Evolutionary conservation across 2,113 vertebrate species (phyloP).

Genomic region (Collichthys lucidus): DNA sequence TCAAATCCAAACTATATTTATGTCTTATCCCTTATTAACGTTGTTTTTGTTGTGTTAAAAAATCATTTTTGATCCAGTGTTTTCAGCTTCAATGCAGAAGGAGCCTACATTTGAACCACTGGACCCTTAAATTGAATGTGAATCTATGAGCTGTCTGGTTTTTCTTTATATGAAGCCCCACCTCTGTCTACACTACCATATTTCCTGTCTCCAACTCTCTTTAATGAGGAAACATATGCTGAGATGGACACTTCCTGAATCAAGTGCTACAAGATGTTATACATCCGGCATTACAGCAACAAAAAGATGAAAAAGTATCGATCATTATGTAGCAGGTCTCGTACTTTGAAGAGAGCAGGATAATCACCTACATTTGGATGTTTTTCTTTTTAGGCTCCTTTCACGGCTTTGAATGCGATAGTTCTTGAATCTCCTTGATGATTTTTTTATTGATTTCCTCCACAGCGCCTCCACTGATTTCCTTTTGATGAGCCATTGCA

Average conservation of each 20-base stretch:
- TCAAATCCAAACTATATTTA: not conserved
- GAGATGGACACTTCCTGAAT: constrained; percentile 62
- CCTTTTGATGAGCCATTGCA: constrained; percentile 67
- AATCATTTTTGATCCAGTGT: too few relatives aligned
- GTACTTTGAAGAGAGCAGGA: constrained; percentile 64
- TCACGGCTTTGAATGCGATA: constrained; percentile 59
- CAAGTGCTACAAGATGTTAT: constrained; percentile 62
- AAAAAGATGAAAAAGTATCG: constrained; percentile 66
- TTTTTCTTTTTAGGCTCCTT: constrained; percentile 67
- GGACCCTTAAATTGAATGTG: not conserved
- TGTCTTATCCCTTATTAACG: not conserved
- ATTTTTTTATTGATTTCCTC: constrained; percentile 74
- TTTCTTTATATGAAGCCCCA: not conserved
- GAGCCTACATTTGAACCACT: not conserved
- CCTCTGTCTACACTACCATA: constrained; percentile 1
- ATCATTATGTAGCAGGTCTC: constrained; percentile 59
- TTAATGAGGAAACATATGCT: constrained; percentile 51
- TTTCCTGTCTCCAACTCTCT: constrained; percentile 48
- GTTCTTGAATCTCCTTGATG: constrained; percentile 68
- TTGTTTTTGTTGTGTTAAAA: not conserved
- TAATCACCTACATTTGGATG: constrained; percentile 67
- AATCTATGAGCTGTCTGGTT: not conserved
- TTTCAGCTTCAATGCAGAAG: too few relatives aligned
- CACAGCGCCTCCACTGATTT: constrained; percentile 62
- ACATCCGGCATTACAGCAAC: constrained; percentile 64